Evolutionary conservation across 2,797 vertebrate species (phyloP).

Genomic region (Falco biarmicus): DNA sequence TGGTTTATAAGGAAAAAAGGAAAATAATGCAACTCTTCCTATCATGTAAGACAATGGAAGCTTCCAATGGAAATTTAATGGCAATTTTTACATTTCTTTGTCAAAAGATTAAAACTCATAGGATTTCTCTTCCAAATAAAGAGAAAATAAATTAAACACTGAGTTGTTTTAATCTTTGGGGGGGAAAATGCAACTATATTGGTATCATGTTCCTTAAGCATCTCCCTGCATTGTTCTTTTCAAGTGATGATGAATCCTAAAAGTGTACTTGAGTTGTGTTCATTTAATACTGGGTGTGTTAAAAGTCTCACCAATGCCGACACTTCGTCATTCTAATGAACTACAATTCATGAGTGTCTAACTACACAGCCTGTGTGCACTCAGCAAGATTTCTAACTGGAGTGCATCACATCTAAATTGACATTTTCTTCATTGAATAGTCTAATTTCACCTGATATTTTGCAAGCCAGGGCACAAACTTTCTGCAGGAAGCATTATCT

Average conservation of each 20-base stretch:
- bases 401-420: conserved; percentile 38
- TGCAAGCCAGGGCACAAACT: background rate
- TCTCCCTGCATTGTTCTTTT: background rate
- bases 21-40: background rate
- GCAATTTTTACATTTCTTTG: background rate
- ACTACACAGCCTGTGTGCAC: conserved; percentile 58
- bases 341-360: conserved; percentile 33
- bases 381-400: conserved; percentile 54
- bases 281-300: conserved; percentile 13
- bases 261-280: conserved; percentile 2
- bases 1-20: background rate
- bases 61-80: background rate
- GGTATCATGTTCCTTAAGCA: background rate
- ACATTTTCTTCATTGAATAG: background rate
- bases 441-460: conserved; percentile 62
- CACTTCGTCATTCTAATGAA: conserved; percentile 63
- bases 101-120: background rate
- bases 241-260: conserved; percentile 28
- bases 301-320: conserved; percentile 1
- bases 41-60: background rate
- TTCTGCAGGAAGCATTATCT: conserved; percentile 15
- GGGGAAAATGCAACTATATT: background rate
- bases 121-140: background rate
- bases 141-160: conserved; percentile 23
- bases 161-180: background rate